Percentiles rank a stretch among this genome's conserved stretches.
Conservation (phyloP, 1,140 invertebrate genomes). For the Acromyrmex charruanus region DNA sequence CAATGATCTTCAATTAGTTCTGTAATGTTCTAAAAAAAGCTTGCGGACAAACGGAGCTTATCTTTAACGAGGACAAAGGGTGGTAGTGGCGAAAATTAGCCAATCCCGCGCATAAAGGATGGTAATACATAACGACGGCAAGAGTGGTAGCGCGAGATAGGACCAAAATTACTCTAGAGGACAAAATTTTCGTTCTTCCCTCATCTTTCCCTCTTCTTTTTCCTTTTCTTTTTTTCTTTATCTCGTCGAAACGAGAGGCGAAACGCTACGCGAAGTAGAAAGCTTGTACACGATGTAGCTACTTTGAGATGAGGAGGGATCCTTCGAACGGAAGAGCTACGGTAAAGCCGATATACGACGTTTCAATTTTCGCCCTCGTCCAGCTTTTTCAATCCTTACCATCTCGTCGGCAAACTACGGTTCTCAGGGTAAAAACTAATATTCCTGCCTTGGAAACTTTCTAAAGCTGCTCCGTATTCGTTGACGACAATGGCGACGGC, state of each 20-base stretch:
- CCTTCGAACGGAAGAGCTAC: slow-evolving; percentile 53
- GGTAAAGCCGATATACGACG: slow-evolving; percentile 77
- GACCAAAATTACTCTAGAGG: slow-evolving; percentile 69
- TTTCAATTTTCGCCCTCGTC: slow-evolving; percentile 81
- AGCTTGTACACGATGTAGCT: slow-evolving; percentile 66
- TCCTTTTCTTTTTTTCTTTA: slow-evolving; percentile 8
- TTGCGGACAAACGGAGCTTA: slow-evolving; percentile 8
- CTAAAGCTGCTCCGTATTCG: slow-evolving; percentile 68
- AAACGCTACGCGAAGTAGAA: not conserved
- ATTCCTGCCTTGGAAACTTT: slow-evolving; percentile 81
- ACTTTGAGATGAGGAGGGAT: slow-evolving; percentile 62
- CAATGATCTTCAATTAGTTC: too few species aligned
- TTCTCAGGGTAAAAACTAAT: slow-evolving; percentile 77
- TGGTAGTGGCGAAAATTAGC: slow-evolving; percentile 53
- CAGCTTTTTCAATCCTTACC: slow-evolving; percentile 68
- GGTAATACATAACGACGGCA: slow-evolving; percentile 51
- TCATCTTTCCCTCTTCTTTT: not conserved
- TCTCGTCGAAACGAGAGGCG: slow-evolving; percentile 34
- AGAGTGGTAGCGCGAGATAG: slow-evolving; percentile 72
- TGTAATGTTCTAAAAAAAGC: not conserved
- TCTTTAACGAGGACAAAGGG: slow-evolving; percentile 27
- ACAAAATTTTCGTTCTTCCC: slow-evolving; percentile 65
- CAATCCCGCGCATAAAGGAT: slow-evolving; percentile 62
- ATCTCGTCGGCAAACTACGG: slow-evolving; percentile 58
- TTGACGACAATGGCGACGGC: slow-evolving; percentile 25